phyloP scores from a whole-genome alignment of 2,888 invertebrate species.

The Drepanosiphum platanoidis region DNA sequence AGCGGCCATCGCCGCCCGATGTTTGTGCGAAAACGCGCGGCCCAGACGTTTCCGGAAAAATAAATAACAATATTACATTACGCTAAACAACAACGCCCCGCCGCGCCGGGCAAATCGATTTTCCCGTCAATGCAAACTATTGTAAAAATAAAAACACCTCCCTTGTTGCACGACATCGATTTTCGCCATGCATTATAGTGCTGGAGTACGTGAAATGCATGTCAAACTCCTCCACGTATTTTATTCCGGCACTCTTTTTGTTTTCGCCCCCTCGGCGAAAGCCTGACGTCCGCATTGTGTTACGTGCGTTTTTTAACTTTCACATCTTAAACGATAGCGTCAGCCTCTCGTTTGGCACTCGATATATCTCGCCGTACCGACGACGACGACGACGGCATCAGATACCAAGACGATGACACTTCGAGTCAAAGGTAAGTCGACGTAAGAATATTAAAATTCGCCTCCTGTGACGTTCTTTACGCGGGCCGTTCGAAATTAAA shows the following conservation, averaged over 20 bases:
- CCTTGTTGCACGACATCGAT: conserved; percentile 42
- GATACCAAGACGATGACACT: conserved; percentile 42
- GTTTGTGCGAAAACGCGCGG: background rate
- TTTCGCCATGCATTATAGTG: conserved; percentile 13
- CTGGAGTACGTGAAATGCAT: conserved; percentile 4
- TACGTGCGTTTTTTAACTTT: conserved; percentile 22
- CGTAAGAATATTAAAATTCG: background rate
- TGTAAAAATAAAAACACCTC: conserved; percentile 1
- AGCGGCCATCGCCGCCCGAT: background rate
- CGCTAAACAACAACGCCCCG: conserved; percentile 15
- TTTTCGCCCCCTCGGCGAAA: conserved; percentile 8
- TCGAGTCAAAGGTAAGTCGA: conserved; percentile 29
- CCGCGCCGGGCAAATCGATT: conserved; percentile 22
- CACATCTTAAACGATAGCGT: background rate
- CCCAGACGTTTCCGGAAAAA: background rate
- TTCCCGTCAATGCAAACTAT: conserved; percentile 31
- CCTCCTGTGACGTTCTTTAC: conserved; percentile 27
- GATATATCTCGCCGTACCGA: background rate
- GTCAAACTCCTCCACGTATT: conserved; percentile 1
- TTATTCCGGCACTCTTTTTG: background rate
- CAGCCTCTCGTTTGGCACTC: conserved; percentile 26
- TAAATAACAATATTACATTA: conserved; percentile 21
- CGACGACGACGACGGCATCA: conserved; percentile 5
- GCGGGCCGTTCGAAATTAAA: background rate
- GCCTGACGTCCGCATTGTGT: conserved; percentile 8